Conservation (phyloP, 2,888 invertebrate genomes). For the Ophioninae sp. region DNA sequence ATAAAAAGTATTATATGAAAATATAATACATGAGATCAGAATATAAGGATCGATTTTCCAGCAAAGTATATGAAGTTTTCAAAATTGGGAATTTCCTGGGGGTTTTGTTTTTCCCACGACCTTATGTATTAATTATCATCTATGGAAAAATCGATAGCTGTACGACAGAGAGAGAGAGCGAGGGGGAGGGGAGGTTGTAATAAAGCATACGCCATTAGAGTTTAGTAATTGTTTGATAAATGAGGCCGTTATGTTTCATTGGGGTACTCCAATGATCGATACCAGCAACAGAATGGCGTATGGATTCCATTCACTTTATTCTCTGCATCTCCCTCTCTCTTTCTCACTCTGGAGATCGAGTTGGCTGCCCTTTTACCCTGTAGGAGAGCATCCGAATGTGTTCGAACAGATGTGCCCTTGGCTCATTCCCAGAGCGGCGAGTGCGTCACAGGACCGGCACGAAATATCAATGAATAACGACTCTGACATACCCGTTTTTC, state of each 20-base stretch:
- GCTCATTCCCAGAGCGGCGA: constrained; percentile 44
- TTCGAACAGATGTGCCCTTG: constrained; percentile 63
- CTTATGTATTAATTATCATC: constrained; percentile 47
- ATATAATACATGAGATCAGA: not conserved
- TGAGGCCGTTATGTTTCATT: constrained; percentile 63
- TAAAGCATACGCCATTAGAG: constrained; percentile 9
- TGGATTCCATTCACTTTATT: constrained; percentile 21
- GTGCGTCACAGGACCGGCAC: constrained; percentile 37
- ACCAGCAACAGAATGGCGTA: constrained; percentile 32
- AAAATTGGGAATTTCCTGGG: constrained; percentile 20
- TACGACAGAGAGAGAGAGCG: not conserved
- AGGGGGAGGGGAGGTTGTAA: constrained; percentile 9
- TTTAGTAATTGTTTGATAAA: constrained; percentile 62
- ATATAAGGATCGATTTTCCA: not conserved
- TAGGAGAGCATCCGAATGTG: constrained; percentile 27
- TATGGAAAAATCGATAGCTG: constrained; percentile 13
- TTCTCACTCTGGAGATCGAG: constrained; percentile 41
- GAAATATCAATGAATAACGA: constrained; percentile 60
- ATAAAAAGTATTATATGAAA: too few relatives aligned
- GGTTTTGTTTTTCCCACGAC: constrained; percentile 45
- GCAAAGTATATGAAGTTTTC: not conserved
- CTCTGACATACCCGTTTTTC: constrained; percentile 49
- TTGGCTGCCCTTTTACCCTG: constrained; percentile 24
- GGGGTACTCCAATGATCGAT: constrained; percentile 56
- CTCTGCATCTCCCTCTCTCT: not conserved